These are phyloP conservation scores for Sus scrofa DNA, from an alignment of 2,113 vertebrate genomes.

Conservation along the genomic window T2T-Sscrofa CM000814.6:14525501-14526000, in stretches of 20 bases:
- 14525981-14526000: neutral
- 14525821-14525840: no score
- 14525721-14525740: neutral
- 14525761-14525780: neutral
- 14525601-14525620: neutral
- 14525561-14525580: neutral
- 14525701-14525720: neutral
- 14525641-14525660: neutral
- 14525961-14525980: neutral
- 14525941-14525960: neutral
- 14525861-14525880: neutral
- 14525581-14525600: neutral
- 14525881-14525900: neutral
- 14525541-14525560: neutral
- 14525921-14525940: fast-evolving
- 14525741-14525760: neutral
- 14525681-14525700: neutral
- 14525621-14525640: neutral
- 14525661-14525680: neutral
- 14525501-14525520: neutral
- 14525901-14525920: neutral
- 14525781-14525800: neutral
- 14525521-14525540: neutral
- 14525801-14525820: neutral
- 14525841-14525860: neutral